Percentiles rank a stretch among this genome's conserved stretches.
phyloP scores from a whole-genome alignment of 2,797 vertebrate species.

The Mus minutoides region DNA sequence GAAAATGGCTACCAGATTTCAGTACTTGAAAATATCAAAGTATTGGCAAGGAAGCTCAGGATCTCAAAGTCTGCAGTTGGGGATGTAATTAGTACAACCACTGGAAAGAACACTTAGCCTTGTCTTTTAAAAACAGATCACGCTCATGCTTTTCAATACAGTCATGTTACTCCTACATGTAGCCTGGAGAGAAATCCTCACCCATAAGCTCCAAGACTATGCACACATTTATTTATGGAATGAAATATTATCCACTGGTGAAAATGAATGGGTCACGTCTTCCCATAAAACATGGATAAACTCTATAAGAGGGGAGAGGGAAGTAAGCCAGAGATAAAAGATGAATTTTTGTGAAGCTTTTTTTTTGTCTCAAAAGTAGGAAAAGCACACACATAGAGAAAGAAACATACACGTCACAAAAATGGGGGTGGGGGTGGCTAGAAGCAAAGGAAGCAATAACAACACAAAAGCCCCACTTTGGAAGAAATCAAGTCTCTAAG shows the following conservation, averaged over 20 bases:
- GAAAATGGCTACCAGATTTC: conserved; percentile 69
- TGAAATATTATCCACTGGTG: not conserved
- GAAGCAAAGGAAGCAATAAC: not conserved
- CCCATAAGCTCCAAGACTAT: not conserved
- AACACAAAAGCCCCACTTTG: not conserved
- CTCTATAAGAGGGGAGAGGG: not conserved
- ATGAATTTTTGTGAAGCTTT: conserved; percentile 6
- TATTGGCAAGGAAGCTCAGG: conserved; percentile 68
- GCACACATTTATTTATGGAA: not conserved
- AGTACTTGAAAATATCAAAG: conserved; percentile 72
- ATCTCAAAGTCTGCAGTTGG: conserved; percentile 46
- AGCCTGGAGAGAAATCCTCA: not conserved
- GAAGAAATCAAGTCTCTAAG: not conserved
- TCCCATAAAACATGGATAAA: conserved; percentile 46
- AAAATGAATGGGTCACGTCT: conserved; percentile 38
- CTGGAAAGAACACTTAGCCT: conserved; percentile 60
- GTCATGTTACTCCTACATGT: not conserved
- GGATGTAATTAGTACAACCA: conserved; percentile 60
- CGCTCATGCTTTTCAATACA: not conserved
- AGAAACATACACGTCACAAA: conserved; percentile 18
- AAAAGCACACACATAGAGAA: conserved; percentile 53
- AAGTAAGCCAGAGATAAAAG: conserved; percentile 31
- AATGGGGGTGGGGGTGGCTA: not conserved
- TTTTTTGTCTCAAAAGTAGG: conserved; percentile 57
- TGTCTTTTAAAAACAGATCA: conserved; percentile 56